Evolutionary conservation across 1,140 invertebrate species (phyloP).

Genomic region (Heliconius himera): DNA sequence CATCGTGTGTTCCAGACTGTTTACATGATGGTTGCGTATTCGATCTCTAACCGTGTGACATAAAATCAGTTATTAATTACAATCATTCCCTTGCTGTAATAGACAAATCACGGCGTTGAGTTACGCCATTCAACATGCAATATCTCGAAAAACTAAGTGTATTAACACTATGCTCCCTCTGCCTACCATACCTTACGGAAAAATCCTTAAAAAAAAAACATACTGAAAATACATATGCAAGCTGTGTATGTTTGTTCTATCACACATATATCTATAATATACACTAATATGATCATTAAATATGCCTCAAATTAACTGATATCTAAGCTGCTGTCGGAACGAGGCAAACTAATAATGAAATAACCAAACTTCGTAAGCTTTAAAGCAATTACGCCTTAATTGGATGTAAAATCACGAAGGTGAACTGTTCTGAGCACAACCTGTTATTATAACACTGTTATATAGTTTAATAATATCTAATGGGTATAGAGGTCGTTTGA

Average conservation of each 20-base stretch:
- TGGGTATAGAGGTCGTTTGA: neutral
- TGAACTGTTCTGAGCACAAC: conserved; percentile 4
- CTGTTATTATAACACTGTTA: conserved; percentile 21
- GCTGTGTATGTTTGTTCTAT: neutral
- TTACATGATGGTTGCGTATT: too few relatives aligned
- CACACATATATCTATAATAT: neutral
- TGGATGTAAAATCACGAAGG: conserved; percentile 27
- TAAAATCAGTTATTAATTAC: too few relatives aligned
- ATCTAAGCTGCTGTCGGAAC: conserved; percentile 1
- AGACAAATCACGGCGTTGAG: too few relatives aligned
- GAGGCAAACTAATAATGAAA: conserved; percentile 10
- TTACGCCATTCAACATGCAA: too few relatives aligned
- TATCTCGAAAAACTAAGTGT: too few relatives aligned
- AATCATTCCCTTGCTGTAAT: too few relatives aligned
- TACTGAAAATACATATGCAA: too few relatives aligned
- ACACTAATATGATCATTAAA: neutral
- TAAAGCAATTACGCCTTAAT: conserved; percentile 34
- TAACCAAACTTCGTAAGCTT: conserved; percentile 29
- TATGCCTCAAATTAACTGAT: conserved; percentile 1
- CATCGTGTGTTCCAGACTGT: too few relatives aligned
- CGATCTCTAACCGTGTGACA: too few relatives aligned
- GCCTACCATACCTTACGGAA: too few relatives aligned
- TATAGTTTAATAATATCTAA: neutral
- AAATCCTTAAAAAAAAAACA: too few relatives aligned
- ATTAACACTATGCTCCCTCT: too few relatives aligned